A percentile compares a stretch with the other conserved stretches of the same genome.
phyloP scores from a whole-genome alignment of 2,888 invertebrate genomes.

The Myopa testacea region DNA sequence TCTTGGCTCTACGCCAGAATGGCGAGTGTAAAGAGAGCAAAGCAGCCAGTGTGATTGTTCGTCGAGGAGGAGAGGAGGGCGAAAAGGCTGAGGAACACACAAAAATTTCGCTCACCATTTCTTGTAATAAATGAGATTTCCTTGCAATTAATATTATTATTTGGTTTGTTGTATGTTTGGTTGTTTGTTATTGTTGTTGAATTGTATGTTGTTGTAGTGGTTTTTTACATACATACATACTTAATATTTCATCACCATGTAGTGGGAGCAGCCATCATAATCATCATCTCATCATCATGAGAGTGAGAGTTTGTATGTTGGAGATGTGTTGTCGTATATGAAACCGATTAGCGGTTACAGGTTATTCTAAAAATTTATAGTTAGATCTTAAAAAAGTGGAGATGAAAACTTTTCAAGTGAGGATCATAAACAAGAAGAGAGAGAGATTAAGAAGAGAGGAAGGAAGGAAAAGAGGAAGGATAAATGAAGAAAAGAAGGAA shows the following conservation, averaged over 20 bases:
- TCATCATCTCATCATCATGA: no score
- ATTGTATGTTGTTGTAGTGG: background rate
- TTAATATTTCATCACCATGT: background rate
- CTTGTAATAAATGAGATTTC: constrained; percentile 33
- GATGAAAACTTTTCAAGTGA: no score
- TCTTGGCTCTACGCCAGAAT: constrained; percentile 14
- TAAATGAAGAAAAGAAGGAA: no score
- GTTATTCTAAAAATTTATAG: background rate
- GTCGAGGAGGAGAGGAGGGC: background rate
- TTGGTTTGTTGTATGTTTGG: constrained; percentile 10
- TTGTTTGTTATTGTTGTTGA: background rate
- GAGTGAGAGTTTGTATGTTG: background rate
- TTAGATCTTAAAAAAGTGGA: no score
- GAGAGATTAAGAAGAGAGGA: no score
- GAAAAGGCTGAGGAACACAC: background rate
- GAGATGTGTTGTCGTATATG: background rate
- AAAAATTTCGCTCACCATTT: constrained; percentile 30
- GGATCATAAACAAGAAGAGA: no score
- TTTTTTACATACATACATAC: background rate
- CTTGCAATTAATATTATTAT: background rate
- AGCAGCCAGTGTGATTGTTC: background rate
- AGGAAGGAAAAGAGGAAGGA: no score
- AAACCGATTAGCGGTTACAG: constrained; percentile 6
- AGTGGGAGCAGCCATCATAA: constrained; percentile 35
- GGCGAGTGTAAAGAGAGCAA: constrained; percentile 19